Evolutionary conservation across 2,888 invertebrate genomes (phyloP).

Genomic region (Caenorhabditis zanzibari): DNA sequence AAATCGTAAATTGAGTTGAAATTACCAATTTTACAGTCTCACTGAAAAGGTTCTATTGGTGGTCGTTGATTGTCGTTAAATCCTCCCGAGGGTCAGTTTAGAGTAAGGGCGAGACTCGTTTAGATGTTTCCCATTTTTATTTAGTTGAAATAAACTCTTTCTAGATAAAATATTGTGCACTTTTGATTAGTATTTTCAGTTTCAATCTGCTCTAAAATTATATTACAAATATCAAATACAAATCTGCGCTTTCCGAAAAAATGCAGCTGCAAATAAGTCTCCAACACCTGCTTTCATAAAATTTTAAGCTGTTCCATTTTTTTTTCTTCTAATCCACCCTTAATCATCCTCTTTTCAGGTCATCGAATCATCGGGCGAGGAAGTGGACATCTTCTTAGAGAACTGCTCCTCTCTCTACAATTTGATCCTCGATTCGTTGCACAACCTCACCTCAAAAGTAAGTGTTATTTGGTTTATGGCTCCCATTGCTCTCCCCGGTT

Average conservation of each 20-base stretch:
- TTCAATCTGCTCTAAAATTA: conserved; percentile 4
- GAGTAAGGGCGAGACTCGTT: not conserved
- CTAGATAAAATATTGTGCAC: too few relatives aligned
- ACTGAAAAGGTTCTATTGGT: conserved; percentile 24
- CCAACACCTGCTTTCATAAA: conserved; percentile 2
- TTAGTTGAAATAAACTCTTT: too few relatives aligned
- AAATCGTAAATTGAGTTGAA: conserved; percentile 56
- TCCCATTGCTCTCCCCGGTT: conserved; percentile 4
- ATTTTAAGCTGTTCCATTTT: not conserved
- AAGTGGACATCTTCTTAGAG: conserved; percentile 73
- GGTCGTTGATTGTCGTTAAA: conserved; percentile 18
- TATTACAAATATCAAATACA: not conserved
- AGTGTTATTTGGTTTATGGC: conserved; percentile 24
- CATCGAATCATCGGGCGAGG: conserved; percentile 55
- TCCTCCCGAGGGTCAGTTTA: conserved; percentile 15
- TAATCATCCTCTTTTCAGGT: conserved; percentile 32
- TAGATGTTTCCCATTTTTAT: not conserved
- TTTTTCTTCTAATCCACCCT: not conserved
- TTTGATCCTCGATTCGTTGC: conserved; percentile 74
- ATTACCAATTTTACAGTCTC: conserved; percentile 52
- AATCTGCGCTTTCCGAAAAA: not conserved
- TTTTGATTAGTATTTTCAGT: too few relatives aligned
- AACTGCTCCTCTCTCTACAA: conserved; percentile 76
- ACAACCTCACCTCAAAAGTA: conserved; percentile 73
- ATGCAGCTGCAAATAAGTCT: conserved; percentile 5